Conservation (phyloP, 2,888 invertebrate species). For the Lochmaea crataegi region DNA sequence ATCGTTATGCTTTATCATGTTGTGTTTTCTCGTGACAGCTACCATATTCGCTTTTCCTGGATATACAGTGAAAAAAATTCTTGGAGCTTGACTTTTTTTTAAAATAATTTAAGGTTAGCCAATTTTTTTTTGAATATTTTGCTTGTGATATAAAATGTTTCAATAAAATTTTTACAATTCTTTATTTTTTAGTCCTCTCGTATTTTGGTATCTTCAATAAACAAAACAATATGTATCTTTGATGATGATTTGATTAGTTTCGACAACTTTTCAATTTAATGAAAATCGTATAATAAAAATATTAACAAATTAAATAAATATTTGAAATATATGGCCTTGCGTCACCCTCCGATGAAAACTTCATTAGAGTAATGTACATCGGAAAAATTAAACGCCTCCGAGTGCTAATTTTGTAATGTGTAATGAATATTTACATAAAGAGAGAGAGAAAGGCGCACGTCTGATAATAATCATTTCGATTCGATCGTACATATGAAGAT, state of each 20-base stretch:
- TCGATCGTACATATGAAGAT: conserved; percentile 51
- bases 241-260: too few species aligned
- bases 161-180: too few species aligned
- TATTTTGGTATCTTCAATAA: too few species aligned
- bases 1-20: conserved; percentile 56
- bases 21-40: conserved; percentile 59
- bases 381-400: conserved; percentile 25
- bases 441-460: conserved; percentile 39
- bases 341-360: not conserved
- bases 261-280: too few species aligned
- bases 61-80: conserved; percentile 65
- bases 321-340: too few species aligned
- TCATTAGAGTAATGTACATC: conserved; percentile 22
- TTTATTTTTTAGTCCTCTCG: too few species aligned
- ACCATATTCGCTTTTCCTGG: conserved; percentile 67
- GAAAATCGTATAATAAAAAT: too few species aligned
- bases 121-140: too few species aligned
- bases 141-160: too few species aligned
- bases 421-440: conserved; percentile 43
- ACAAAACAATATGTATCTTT: too few species aligned
- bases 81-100: conserved; percentile 54
- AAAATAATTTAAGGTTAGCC: too few species aligned
- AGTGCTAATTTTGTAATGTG: conserved; percentile 35
- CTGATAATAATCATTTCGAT: conserved; percentile 33
- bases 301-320: too few species aligned